These are phyloP conservation scores for Nerophis lumbriciformis DNA, from an alignment of 2,113 vertebrate genomes.

Conservation along the genomic window DNA sequence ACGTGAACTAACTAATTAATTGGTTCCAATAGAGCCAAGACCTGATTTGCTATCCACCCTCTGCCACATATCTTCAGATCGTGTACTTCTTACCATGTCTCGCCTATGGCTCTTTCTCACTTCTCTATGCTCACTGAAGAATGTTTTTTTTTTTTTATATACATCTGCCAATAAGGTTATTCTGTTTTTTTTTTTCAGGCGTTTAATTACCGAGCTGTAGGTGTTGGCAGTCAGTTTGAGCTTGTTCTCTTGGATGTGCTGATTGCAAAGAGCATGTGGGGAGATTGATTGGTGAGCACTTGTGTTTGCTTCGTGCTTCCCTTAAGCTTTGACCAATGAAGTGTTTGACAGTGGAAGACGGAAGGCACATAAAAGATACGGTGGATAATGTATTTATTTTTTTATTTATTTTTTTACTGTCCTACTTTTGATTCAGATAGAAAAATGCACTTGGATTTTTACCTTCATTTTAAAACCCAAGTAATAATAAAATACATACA, in stretches of 20 bases:
- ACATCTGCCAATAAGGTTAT: slow-evolving; percentile 20
- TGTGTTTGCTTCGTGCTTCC: slow-evolving; percentile 11
- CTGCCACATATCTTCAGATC: slow-evolving; percentile 52
- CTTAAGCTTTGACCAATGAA: slow-evolving; percentile 21
- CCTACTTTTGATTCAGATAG: slow-evolving; percentile 3
- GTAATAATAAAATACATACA: no score
- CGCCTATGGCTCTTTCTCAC: slow-evolving; percentile 33
- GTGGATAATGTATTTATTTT: background rate
- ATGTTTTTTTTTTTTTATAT: slow-evolving; percentile 13
- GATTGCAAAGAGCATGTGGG: slow-evolving; percentile 47
- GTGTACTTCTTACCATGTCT: slow-evolving; percentile 29
- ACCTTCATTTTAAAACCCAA: no score
- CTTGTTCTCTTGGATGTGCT: slow-evolving; percentile 58
- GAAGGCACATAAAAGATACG: background rate
- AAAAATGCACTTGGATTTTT: background rate
- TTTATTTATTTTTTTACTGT: background rate
- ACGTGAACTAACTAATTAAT: slow-evolving; percentile 65
- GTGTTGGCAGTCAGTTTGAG: slow-evolving; percentile 40
- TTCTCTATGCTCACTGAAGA: slow-evolving; percentile 23
- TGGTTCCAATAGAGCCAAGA: slow-evolving; percentile 67
- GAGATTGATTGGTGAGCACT: slow-evolving; percentile 43
- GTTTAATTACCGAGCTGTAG: slow-evolving; percentile 59
- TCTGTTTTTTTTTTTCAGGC: slow-evolving; percentile 43
- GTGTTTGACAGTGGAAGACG: background rate
- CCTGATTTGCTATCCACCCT: slow-evolving; percentile 62